phyloP scores from a whole-genome alignment of 2,888 invertebrate species.

The Exephanes ischioxanthus region DNA sequence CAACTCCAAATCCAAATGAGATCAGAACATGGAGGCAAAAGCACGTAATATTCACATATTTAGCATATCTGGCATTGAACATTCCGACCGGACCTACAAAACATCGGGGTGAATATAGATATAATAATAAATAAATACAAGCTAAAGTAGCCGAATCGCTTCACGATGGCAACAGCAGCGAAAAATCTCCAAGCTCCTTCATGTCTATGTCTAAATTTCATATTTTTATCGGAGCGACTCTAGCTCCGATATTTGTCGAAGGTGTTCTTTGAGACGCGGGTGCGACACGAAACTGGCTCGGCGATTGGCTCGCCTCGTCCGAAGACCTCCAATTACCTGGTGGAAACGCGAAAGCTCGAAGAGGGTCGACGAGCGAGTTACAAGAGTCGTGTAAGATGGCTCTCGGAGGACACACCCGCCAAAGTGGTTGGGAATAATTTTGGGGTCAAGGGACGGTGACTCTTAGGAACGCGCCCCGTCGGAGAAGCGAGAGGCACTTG shows the following conservation, averaged over 20 bases:
- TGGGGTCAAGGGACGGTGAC: conserved; percentile 40
- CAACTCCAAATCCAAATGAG: too few relatives aligned
- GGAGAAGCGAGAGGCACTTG: background rate
- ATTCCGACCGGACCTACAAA: too few relatives aligned
- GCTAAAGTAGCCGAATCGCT: too few relatives aligned
- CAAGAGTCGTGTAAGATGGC: background rate
- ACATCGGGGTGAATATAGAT: too few relatives aligned
- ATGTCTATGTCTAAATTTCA: background rate
- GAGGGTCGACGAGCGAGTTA: background rate
- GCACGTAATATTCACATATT: too few relatives aligned
- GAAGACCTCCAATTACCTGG: background rate
- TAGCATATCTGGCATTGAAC: too few relatives aligned
- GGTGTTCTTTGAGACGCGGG: background rate
- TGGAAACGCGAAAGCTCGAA: background rate
- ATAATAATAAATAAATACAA: too few relatives aligned
- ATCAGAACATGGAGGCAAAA: too few relatives aligned
- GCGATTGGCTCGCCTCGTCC: too few relatives aligned
- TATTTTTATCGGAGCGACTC: conserved; percentile 16
- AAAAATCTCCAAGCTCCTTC: too few relatives aligned
- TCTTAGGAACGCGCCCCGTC: conserved; percentile 43
- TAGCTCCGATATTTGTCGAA: background rate
- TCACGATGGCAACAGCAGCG: too few relatives aligned
- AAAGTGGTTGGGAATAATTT: conserved; percentile 34
- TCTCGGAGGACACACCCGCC: background rate
- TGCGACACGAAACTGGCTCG: too few relatives aligned